Conservation (phyloP, 2,888 invertebrate genomes). For the Amphipoea lucens region DNA sequence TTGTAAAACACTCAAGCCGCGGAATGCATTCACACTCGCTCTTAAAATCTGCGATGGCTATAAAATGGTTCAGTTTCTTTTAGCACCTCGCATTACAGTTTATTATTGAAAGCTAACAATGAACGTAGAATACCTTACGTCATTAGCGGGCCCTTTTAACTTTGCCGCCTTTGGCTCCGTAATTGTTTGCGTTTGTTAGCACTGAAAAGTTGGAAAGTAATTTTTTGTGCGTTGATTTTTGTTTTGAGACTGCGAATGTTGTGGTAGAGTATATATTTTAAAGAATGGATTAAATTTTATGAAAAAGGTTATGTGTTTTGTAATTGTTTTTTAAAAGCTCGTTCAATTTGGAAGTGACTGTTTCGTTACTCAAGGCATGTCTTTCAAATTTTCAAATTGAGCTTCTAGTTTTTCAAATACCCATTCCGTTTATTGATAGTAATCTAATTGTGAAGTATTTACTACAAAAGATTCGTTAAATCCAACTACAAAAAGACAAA, state of each 20-base stretch:
- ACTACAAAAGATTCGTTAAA: neutral
- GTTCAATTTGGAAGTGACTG: neutral
- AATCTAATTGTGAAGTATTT: neutral
- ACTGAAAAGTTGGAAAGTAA: slow-evolving; percentile 59
- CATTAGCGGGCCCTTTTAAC: slow-evolving; percentile 77
- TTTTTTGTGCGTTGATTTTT: slow-evolving; percentile 55
- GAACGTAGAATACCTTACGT: slow-evolving; percentile 78
- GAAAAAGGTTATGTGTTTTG: neutral
- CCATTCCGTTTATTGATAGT: neutral
- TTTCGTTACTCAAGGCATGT: neutral
- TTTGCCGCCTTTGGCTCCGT: slow-evolving; percentile 71
- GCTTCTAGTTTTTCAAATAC: neutral
- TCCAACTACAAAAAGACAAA: neutral
- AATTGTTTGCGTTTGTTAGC: slow-evolving; percentile 65
- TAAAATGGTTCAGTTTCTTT: slow-evolving; percentile 83
- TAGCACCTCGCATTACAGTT: slow-evolving; percentile 80
- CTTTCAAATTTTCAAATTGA: neutral
- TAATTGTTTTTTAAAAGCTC: neutral
- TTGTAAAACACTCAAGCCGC: slow-evolving; percentile 71
- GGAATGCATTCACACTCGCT: slow-evolving; percentile 69
- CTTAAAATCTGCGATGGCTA: slow-evolving; percentile 80
- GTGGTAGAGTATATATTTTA: neutral
- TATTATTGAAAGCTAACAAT: slow-evolving; percentile 84
- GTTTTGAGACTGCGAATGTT: slow-evolving; percentile 38
- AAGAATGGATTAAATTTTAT: slow-evolving; percentile 17